A percentile compares a stretch with the other conserved stretches of the same genome.
phyloP scores from a whole-genome alignment of 2,797 vertebrate species.

The Chanos chanos region DNA sequence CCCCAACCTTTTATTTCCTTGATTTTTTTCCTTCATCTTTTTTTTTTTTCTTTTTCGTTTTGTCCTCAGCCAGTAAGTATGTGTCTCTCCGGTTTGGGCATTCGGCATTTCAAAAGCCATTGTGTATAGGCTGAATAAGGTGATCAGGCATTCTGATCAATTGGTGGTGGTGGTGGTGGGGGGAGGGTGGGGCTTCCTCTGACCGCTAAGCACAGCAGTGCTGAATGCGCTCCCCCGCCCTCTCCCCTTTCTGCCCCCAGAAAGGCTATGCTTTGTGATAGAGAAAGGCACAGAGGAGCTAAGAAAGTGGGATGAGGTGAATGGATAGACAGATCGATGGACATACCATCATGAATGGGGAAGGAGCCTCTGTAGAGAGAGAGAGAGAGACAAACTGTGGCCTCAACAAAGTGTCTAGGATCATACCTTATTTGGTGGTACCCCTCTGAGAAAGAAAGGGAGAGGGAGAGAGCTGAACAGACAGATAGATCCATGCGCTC shows the following conservation, averaged over 20 bases:
- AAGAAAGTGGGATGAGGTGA: neutral
- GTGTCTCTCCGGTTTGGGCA: neutral
- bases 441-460: neutral
- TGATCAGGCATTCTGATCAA: slow-evolving; percentile 57
- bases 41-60: slow-evolving; percentile 9
- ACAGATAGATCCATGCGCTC: no score
- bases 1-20: neutral
- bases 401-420: no score
- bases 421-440: no score
- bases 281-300: neutral
- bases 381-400: no score
- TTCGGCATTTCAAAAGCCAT: slow-evolving; percentile 39
- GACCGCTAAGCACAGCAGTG: no score
- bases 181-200: slow-evolving; percentile 8
- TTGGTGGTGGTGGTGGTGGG: slow-evolving; percentile 29
- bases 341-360: no score
- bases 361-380: no score
- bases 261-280: slow-evolving; percentile 27
- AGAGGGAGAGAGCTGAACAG: neutral
- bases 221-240: slow-evolving; percentile 6
- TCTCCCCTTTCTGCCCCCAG: slow-evolving; percentile 12
- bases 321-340: slow-evolving; percentile 13
- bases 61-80: no score
- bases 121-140: slow-evolving; percentile 55
- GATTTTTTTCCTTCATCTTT: neutral